A percentile compares a stretch with the other conserved stretches of the same genome.
phyloP scores from a whole-genome alignment of 2,888 invertebrate genomes.

The Hyalella azteca region DNA sequence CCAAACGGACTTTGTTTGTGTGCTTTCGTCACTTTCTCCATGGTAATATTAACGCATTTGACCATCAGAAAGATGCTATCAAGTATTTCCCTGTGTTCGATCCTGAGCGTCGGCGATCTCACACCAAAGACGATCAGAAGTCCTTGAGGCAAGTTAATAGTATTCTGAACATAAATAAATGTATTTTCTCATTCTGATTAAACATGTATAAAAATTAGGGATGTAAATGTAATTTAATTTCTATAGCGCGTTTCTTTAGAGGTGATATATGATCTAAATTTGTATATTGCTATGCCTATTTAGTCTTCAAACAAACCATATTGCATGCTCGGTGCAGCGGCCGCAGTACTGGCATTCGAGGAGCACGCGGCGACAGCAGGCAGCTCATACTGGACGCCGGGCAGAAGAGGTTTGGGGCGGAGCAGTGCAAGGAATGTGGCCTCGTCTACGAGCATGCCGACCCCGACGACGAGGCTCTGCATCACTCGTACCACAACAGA shows the following conservation, averaged over 20 bases:
- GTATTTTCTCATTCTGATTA: not conserved
- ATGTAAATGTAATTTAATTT: too few relatives aligned
- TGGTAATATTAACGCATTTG: too few relatives aligned
- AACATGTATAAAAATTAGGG: too few relatives aligned
- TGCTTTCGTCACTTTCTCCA: too few relatives aligned
- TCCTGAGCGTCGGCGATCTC: constrained; percentile 17
- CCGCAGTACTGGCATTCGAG: not conserved
- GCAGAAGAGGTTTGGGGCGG: constrained; percentile 79
- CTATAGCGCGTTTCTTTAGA: too few relatives aligned
- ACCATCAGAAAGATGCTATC: not conserved
- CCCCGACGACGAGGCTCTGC: constrained; percentile 78
- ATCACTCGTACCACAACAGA: constrained; percentile 74
- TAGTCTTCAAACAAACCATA: too few relatives aligned
- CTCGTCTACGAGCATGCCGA: constrained; percentile 76
- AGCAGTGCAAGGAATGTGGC: constrained; percentile 76
- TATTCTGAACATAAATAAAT: not conserved
- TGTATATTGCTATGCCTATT: too few relatives aligned
- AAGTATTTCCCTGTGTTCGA: not conserved
- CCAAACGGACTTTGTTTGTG: too few relatives aligned
- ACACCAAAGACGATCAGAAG: not conserved
- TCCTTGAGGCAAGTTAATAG: not conserved
- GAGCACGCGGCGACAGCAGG: not conserved
- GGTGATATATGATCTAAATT: too few relatives aligned
- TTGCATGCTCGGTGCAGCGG: too few relatives aligned
- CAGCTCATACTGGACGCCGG: constrained; percentile 75